Evolutionary conservation across 2,113 vertebrate genomes (phyloP), one percentile per base, ranked within the genome.

Genomic region (Elaphurus davidianus): DNA sequence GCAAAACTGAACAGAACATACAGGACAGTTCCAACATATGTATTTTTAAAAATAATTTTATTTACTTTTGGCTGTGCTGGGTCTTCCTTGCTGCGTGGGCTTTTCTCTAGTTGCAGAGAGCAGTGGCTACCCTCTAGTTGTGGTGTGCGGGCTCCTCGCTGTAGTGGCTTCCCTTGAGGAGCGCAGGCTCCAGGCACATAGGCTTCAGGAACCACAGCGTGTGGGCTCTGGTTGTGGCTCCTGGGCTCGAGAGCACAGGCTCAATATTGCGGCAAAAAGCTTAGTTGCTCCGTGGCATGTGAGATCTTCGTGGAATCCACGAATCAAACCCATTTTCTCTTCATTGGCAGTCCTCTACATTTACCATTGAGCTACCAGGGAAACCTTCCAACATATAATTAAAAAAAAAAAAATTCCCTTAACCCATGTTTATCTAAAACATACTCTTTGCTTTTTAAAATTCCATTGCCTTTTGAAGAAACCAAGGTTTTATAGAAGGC

Each of bases 71-170:
- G 23, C 71, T 76, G 23, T 76, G 71, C 71, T 43, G 23, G 23
- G 12, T 76, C 71, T 27, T 43, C 0, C 0, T 15, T 43, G 71
- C 71, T 76, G 40, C 1, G 0, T 1, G 0, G 40, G 23, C 71
- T 76, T 76, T 76, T 27, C 23, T 76, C 40, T 76, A 2, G 12
- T 27, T 43, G 40, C 40, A 0, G 40, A 76, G 23, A 76, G 23
- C 71, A 76, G 3, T 23, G 6, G 23, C 12, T 43, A 6, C 71
- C 7, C 21, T 43, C 71, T 43, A 14, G 71, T 6, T 43, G 71
- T 43, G 12, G 71, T 7, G 1, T 7, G 23, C 0, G 12, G 71
- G 12, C 23, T 27, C 27, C 40, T 43, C 23, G 7, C 27, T 1
- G 11, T 0, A 40, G 40, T 1, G 3, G 23, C 23, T 25, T 76